Base-by-base conservation (phyloP, 2,113 vertebrate genomes). In the Maccullochella peelii region DNA sequence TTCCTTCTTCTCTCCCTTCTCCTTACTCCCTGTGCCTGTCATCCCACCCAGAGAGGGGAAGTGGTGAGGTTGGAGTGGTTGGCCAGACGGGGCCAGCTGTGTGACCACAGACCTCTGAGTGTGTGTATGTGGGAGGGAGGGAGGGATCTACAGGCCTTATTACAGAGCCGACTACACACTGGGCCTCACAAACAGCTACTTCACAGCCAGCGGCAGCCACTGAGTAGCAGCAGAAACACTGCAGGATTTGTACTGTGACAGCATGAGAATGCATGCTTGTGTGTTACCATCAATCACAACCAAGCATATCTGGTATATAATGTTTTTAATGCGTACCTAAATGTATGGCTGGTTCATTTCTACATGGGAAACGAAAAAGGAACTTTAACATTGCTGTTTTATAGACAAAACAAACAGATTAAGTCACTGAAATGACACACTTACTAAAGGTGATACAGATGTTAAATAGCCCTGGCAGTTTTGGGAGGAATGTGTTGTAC, bases 41-140 rank as follows among this genome's bases (percentile, higher is more conserved):
- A 95, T 95, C 93, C 94, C 94, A 95, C 94, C 94, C 94, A 95
- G 91, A 63, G 90, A 93, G 92, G 93, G 93, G 93, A 94, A 94
- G 94, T 94, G 92, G 89, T 94, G 94, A 95, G 94, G 95, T 95
- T 87, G 86, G 89, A 91, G 92, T 74, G 91, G 91, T 90, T 90
- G 86, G 93, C 93, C 93, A 94, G 91, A 86, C 74, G 70, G 88
- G 88, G 92, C 92, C 93, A 92, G 91, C 92, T 95, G 92, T 93
- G 89, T 88, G 86, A 93, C 93, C 94, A 90, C 95, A 95, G 86
- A 90, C 91, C 82, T 92, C 85, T 91, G 91, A 93, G 89, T 92
- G 90, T 93, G 87, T 91, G 89, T 87, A 85, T 92, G 91, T 89
- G 93, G 85, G 91, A 82, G 86, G 82, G 82, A 89, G 79, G 79